Evolutionary conservation across 2,888 invertebrate genomes (phyloP), one percentile per base, ranked within the genome.

Genomic region (Lydus trimaculatus): DNA sequence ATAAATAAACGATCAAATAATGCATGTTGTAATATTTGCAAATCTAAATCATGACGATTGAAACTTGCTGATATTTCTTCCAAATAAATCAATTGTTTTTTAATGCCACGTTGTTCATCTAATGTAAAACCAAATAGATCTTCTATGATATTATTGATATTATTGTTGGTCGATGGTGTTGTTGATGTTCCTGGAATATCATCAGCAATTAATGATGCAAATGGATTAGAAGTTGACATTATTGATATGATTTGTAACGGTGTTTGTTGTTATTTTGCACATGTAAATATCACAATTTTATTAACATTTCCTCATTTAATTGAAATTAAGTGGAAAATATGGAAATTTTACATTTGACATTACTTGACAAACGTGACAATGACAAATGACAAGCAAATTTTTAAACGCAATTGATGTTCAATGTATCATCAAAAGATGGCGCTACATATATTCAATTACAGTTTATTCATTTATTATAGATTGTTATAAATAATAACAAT

Each of bases 1-100:
- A 93, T 78, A 77, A 95, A 87, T 20, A 95, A 83, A 72, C 95
- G 88, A 82, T 95, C 95, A 83, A 95, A 95, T 15, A 95, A 84
- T 0, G 91, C 93, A 80, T 93, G 92, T 71, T 93, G 93, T 59
- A 95, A 83, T 1, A 90, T 87, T 75, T 92, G 91, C 68, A 91
- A 83, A 73, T 92, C 90, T 74, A 91, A 86, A 61, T 87, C 83
- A 61, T 83, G 81, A 63, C 85, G 83, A 9, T 85, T 85, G 70
- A 87, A 84, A 8, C 87, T 87, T 62, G 85, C 83, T 2, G 89
- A 87, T 63, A 91, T 86, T 77, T 92, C 91, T 74, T 91, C 91
- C 64, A 95, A 85, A 78, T 88, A 91, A 3, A 94, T 87, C 66
- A 92, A 82, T 74, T 89, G 81, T 60, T 84, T 79, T 66, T 78